Evolutionary conservation across 2,797 vertebrate genomes (phyloP).

Genomic region (Podarcis lilfordi): DNA sequence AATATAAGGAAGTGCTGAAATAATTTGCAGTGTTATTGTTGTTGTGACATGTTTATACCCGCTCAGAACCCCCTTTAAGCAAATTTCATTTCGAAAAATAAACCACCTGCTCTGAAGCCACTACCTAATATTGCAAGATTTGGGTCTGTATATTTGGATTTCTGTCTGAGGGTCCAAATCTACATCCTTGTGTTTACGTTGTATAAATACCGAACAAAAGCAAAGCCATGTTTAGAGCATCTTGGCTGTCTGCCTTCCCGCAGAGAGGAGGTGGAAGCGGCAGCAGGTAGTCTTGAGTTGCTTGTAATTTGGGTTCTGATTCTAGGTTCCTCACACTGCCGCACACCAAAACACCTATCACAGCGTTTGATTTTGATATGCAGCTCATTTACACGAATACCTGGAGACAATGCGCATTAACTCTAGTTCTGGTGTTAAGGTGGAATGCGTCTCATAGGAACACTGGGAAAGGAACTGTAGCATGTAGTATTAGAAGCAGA

Average conservation of each 20-base stretch:
- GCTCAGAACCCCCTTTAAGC: conserved; percentile 65
- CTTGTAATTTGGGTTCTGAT: background rate
- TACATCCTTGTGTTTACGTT: conserved; percentile 53
- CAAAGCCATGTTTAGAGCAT: conserved; percentile 13
- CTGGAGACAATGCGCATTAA: background rate
- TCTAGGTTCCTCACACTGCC: background rate
- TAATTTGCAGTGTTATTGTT: conserved; percentile 71
- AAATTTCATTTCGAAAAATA: conserved; percentile 75
- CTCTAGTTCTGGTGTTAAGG: background rate
- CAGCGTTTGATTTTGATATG: background rate
- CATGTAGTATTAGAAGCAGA: background rate
- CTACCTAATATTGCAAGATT: conserved; percentile 40
- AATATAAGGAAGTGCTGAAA: conserved; percentile 36
- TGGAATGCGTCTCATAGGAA: too few species aligned
- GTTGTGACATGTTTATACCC: conserved; percentile 67
- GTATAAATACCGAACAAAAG: conserved; percentile 39
- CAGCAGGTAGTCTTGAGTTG: background rate
- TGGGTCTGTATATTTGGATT: conserved; percentile 64
- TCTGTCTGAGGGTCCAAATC: conserved; percentile 62
- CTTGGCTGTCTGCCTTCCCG: background rate
- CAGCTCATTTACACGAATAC: background rate
- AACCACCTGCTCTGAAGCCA: conserved; percentile 63
- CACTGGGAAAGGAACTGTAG: too few species aligned
- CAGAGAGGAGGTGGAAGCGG: background rate
- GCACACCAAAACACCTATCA: too few species aligned